Base-by-base conservation (phyloP, 2,113 vertebrate species). In the Channa maculata region DNA sequence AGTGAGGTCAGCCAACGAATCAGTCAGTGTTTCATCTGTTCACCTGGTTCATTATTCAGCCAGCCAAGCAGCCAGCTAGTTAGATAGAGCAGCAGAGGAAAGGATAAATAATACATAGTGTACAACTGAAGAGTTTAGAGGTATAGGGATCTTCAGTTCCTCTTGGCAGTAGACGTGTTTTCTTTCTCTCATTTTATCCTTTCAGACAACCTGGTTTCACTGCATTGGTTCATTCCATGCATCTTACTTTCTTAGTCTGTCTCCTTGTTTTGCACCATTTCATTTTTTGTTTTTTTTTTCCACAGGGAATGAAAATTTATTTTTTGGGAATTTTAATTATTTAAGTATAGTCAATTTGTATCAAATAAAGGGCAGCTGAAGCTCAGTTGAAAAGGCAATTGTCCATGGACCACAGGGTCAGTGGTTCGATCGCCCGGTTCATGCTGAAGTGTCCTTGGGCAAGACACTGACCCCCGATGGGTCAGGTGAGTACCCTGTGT, bases 91-190 rank as follows among this genome's bases (percentile, higher is more conserved):
- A 65, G 63, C 51, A 36, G 51, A 50, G 65, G 62, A 80, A 44
- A 39, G 38, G 44, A 88, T 87, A 71, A 84, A 89, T 90, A 87
- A 86, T 79, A 70, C 68, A 89, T 63, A 57, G 65, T 75, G 77
- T 72, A 67, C 78, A 74, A 84, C 66, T 73, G 66, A 77, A 82
- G 75, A 61, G 70, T 83, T 91, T 64, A 83, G 74, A 83, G 81
- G 72, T 71, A 83, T 71, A 34, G 59, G 80, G 79, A 70, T 59
- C 48, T 2, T 53, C 57, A 39, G 8, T 75, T 82, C 68, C 79
- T 82, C 55, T 57, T 57, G 67, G 61, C 61, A 62, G 34, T 51
- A 79, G 67, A 90, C 66, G 5, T 76, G 60, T 44, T 61, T 54
- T 48, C 49, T 70, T 43, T 39, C 37, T 71, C 70, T 61, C 61